Evolutionary conservation across 1,140 invertebrate genomes (phyloP).

Genomic region (Pteromalus puparum): DNA sequence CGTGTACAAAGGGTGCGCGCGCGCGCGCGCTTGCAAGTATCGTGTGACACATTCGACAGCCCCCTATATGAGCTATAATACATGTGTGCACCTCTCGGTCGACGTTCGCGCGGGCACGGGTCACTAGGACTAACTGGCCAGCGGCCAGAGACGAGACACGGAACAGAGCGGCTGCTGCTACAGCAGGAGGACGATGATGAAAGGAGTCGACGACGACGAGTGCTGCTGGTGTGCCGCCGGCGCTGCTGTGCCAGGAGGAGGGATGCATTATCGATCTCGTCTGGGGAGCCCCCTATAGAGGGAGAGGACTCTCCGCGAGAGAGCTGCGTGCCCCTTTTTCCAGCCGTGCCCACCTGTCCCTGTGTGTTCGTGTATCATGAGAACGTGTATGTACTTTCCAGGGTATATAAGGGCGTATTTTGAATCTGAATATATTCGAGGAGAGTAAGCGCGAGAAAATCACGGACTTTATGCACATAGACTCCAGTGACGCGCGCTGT

Average conservation of each 20-base stretch:
- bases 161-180: neutral
- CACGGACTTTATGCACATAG: too few relatives aligned
- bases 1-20: neutral
- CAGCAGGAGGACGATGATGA: neutral
- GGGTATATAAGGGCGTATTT: neutral
- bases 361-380: slow-evolving; percentile 43
- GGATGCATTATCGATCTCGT: slow-evolving; percentile 73
- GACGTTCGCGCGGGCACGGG: neutral
- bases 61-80: neutral
- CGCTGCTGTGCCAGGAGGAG: slow-evolving; percentile 24
- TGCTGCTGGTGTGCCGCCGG: slow-evolving; percentile 50
- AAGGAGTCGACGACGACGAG: neutral
- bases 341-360: slow-evolving; percentile 44
- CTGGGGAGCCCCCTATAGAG: slow-evolving; percentile 60
- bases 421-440: neutral
- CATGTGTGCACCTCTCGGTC: neutral
- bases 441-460: too few relatives aligned
- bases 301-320: slow-evolving; percentile 23
- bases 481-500: too few relatives aligned
- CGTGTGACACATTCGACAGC: neutral
- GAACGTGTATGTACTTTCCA: too few relatives aligned
- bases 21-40: neutral
- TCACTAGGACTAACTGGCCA: neutral
- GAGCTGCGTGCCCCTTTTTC: slow-evolving; percentile 54
- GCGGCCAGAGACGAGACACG: neutral